Percentiles rank a stretch among this genome's conserved stretches.
Conservation (phyloP, 2,113 vertebrate species). For the Oceanites oceanicus region DNA sequence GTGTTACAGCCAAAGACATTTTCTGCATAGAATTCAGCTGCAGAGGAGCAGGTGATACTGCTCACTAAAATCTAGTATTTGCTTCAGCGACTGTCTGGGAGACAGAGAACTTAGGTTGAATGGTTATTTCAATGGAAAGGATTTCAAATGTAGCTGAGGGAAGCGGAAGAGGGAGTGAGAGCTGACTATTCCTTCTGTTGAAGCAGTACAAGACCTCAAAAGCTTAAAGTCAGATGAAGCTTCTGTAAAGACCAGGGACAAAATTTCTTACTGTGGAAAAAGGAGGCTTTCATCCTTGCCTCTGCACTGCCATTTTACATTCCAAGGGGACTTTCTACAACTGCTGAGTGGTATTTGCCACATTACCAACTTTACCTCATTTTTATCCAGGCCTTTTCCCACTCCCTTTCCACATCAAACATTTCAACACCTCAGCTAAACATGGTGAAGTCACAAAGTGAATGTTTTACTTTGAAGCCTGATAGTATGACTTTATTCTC, state of each 20-base stretch:
- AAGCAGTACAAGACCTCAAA: neutral
- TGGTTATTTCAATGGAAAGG: neutral
- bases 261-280: neutral
- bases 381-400: neutral
- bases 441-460: neutral
- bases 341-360: neutral
- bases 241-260: neutral
- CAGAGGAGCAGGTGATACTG: neutral
- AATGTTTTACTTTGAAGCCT: neutral
- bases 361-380: neutral
- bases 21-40: neutral
- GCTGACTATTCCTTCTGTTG: neutral
- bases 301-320: neutral
- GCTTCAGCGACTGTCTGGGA: neutral
- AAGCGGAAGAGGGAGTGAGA: neutral
- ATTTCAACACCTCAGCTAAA: neutral
- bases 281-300: neutral
- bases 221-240: neutral
- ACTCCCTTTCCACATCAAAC: fast-evolving
- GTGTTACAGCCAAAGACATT: neutral
- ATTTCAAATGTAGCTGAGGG: neutral
- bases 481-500: neutral
- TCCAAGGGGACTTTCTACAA: neutral
- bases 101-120: neutral
- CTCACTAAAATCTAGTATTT: neutral